Conservation (phyloP, 2,113 vertebrate species). For the Hemibagrus wyckioides region DNA sequence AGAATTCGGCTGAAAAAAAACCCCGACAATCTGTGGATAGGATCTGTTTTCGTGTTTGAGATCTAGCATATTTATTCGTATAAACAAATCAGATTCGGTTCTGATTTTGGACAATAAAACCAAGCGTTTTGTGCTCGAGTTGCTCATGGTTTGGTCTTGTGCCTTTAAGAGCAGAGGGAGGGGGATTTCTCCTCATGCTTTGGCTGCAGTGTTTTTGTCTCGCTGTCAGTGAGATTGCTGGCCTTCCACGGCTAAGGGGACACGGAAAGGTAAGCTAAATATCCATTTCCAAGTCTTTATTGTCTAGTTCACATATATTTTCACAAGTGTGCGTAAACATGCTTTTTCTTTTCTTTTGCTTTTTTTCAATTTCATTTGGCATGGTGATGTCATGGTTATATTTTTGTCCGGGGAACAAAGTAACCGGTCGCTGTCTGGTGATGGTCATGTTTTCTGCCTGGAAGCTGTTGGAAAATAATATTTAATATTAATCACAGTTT, state of each 20-base stretch:
- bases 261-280: slow-evolving; percentile 57
- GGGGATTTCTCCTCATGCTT: slow-evolving; percentile 56
- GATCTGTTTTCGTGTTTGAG: background rate
- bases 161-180: slow-evolving; percentile 57
- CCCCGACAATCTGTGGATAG: background rate
- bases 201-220: slow-evolving; percentile 77
- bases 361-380: no score
- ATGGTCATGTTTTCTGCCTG: background rate
- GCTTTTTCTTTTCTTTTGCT: background rate
- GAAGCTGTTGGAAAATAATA: background rate
- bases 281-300: background rate
- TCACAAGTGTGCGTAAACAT: no score
- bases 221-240: slow-evolving; percentile 74
- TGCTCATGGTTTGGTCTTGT: slow-evolving; percentile 17
- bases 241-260: slow-evolving; percentile 65
- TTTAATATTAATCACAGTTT: background rate
- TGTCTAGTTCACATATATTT: background rate
- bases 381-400: background rate
- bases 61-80: background rate
- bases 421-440: slow-evolving; percentile 55
- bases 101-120: slow-evolving; percentile 1
- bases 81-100: background rate
- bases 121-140: background rate
- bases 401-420: slow-evolving; percentile 36
- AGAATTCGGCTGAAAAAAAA: background rate